Evolutionary conservation across 2,113 vertebrate species (phyloP).

Genomic region (Salminus brasiliensis): DNA sequence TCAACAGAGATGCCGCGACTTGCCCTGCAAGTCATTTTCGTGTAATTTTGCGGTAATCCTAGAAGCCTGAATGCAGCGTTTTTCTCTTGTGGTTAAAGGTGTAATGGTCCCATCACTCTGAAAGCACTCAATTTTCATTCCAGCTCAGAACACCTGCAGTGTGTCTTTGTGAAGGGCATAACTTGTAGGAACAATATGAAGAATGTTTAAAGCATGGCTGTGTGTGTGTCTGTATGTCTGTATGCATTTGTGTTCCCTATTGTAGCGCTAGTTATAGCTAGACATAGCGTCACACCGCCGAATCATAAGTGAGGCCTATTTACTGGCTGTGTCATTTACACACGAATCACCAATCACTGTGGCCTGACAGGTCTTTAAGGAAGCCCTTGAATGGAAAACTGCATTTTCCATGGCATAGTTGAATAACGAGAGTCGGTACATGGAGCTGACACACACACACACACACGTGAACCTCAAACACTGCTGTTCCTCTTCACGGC

Average conservation of each 20-base stretch:
- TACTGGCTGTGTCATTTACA: neutral
- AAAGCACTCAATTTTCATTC: constrained; percentile 58
- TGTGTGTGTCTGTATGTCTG: neutral
- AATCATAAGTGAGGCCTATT: neutral
- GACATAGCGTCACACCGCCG: neutral
- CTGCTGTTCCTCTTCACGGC: too few species aligned
- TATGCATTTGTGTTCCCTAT: neutral
- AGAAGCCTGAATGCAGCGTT: constrained; percentile 50
- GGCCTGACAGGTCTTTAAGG: neutral
- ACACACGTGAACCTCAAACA: too few species aligned
- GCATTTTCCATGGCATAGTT: too few species aligned
- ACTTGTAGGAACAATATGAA: constrained; percentile 42
- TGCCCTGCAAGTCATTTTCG: constrained; percentile 38
- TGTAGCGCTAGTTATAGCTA: neutral
- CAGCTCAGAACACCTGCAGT: constrained; percentile 52
- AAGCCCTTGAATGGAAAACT: too few species aligned
- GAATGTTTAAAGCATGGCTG: neutral
- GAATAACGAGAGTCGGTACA: too few species aligned
- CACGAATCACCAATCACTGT: neutral
- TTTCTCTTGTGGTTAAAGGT: constrained; percentile 51
- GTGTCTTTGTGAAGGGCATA: constrained; percentile 33
- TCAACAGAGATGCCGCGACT: constrained; percentile 25
- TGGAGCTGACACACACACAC: too few species aligned
- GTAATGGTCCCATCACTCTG: constrained; percentile 49
- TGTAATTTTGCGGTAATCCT: constrained; percentile 54